These are phyloP conservation scores for Limosa lapponica DNA, from an alignment of 2,797 vertebrate genomes.

Conservation along the genomic window DNA sequence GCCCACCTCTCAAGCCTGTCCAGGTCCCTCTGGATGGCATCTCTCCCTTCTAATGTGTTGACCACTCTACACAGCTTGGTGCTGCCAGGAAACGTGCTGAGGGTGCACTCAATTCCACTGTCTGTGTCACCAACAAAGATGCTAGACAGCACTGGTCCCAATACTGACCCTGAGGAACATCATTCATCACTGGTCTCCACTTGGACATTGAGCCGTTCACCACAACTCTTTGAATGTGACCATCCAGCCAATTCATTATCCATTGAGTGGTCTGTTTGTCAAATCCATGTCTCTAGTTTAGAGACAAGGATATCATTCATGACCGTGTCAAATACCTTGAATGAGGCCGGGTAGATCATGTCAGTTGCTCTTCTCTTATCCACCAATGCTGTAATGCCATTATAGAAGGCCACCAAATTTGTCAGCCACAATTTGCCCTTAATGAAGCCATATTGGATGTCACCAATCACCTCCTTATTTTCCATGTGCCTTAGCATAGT, in stretches of 20 bases:
- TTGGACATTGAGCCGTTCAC: neutral
- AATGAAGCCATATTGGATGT: neutral
- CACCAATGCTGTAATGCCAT: neutral
- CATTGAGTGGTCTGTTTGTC: neutral
- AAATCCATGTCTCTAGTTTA: neutral
- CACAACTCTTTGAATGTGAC: neutral
- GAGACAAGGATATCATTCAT: neutral
- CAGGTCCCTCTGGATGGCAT: neutral
- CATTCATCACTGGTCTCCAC: neutral
- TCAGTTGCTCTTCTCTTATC: neutral
- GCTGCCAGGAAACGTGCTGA: neutral
- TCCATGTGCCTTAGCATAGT: neutral
- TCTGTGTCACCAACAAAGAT: neutral
- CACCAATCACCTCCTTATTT: neutral
- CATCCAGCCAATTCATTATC: neutral
- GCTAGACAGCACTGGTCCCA: neutral
- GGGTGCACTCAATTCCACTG: neutral
- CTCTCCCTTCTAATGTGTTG: neutral
- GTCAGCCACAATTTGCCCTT: neutral
- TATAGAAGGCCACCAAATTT: neutral
- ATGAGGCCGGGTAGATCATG: neutral
- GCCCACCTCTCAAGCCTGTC: neutral
- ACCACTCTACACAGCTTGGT: neutral
- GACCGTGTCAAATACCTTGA: neutral
- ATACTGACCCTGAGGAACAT: neutral